A percentile compares a stretch with the other conserved stretches of the same genome.
Evolutionary conservation across 1,140 invertebrate species (phyloP).

Genomic region (Monochamus saltuarius): DNA sequence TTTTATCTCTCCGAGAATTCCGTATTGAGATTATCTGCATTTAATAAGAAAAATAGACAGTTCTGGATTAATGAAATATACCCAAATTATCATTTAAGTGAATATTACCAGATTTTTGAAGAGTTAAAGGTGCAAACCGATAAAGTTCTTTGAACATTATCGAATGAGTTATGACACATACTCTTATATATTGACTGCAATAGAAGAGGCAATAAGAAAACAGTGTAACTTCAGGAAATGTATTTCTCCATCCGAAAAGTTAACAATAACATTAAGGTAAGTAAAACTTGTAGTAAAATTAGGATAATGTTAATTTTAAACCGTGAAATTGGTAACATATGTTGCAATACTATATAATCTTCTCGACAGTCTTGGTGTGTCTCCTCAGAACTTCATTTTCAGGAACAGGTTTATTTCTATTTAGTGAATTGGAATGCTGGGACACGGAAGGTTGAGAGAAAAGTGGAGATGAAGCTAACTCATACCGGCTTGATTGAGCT

Average conservation of each 20-base stretch:
- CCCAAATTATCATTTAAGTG: background rate
- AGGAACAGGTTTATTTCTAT: constrained; percentile 3
- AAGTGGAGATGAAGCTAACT: background rate
- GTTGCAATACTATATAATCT: too few relatives aligned
- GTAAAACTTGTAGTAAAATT: constrained; percentile 3
- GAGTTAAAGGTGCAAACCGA: constrained; percentile 3
- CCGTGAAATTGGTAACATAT: too few relatives aligned
- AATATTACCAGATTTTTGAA: constrained; percentile 6
- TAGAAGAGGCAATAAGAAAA: constrained; percentile 5
- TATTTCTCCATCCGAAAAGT: constrained; percentile 3
- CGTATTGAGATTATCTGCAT: too few relatives aligned
- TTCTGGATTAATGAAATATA: too few relatives aligned
- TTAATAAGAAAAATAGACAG: too few relatives aligned
- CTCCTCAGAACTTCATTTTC: constrained; percentile 1
- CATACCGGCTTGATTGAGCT: constrained; percentile 1
- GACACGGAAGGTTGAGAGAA: constrained; percentile 7
- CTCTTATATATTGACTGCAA: constrained; percentile 5
- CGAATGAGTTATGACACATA: constrained; percentile 4
- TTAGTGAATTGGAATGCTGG: constrained; percentile 11
- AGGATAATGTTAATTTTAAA: too few relatives aligned
- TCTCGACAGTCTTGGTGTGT: too few relatives aligned
- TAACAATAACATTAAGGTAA: constrained; percentile 17
- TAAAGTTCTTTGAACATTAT: constrained; percentile 6
- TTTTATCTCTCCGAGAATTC: too few relatives aligned
- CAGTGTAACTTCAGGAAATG: constrained; percentile 6